A percentile compares a stretch with the other conserved stretches of the same genome.
Conservation (phyloP, 1,140 invertebrate genomes). For the Drosophila lowei region DNA sequence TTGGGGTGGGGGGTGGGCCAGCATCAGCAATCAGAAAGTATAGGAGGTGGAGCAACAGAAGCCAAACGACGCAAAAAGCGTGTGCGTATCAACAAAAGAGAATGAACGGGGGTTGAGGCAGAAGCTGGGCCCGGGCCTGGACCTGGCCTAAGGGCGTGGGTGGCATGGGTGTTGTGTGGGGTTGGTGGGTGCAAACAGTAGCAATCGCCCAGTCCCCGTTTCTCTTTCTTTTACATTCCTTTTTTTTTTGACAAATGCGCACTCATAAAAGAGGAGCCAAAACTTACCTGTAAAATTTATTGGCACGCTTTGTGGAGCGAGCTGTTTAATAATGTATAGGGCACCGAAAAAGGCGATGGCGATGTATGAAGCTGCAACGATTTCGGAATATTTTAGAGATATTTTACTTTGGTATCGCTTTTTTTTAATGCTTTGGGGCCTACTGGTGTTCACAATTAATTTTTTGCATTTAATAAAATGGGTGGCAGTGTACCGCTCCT, state of each 20-base stretch:
- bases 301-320: conserved; percentile 58
- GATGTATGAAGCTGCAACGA: conserved; percentile 51
- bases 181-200: conserved; percentile 39
- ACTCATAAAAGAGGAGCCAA: conserved; percentile 51
- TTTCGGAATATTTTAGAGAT: conserved; percentile 59
- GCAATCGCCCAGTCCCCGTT: conserved; percentile 23
- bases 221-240: conserved; percentile 39
- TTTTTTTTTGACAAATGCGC: conserved; percentile 50
- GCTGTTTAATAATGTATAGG: conserved; percentile 62
- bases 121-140: conserved; percentile 25
- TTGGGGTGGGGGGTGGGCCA: conserved; percentile 10
- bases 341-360: conserved; percentile 36
- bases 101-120: conserved; percentile 20
- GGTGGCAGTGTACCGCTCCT: conserved; percentile 26
- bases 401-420: no score
- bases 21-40: conserved; percentile 42
- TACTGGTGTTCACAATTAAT: conserved; percentile 11
- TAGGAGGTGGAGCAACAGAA: conserved; percentile 2
- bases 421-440: no score
- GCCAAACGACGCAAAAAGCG: conserved; percentile 67
- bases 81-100: conserved; percentile 57
- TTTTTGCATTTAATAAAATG: conserved; percentile 1
- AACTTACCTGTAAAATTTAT: conserved; percentile 72
- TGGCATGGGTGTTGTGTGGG: conserved; percentile 20
- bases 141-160: conserved; percentile 56